Evolutionary conservation across 1,140 invertebrate genomes (phyloP).

Genomic region (Panagrolaimus sp.): DNA sequence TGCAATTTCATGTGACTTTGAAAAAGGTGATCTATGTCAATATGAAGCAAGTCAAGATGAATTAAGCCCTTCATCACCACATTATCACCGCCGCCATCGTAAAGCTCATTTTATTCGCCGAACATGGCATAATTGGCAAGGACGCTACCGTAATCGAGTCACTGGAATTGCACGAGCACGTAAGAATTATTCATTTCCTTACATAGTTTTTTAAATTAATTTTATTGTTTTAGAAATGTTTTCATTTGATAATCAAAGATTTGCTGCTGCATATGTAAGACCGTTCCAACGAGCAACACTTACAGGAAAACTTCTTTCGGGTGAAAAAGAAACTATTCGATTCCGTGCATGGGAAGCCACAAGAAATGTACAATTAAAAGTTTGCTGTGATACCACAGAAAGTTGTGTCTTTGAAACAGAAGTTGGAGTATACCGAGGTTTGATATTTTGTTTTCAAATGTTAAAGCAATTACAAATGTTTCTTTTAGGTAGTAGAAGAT

Average conservation of each 20-base stretch:
- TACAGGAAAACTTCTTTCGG: constrained; percentile 28
- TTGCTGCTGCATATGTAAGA: constrained; percentile 44
- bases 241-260: constrained; percentile 38
- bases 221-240: constrained; percentile 24
- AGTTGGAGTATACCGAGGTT: constrained; percentile 29
- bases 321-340: constrained; percentile 23
- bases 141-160: constrained; percentile 33
- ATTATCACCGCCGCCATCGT: constrained; percentile 21
- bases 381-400: constrained; percentile 41
- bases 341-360: constrained; percentile 46
- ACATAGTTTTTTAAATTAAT: neutral
- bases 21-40: constrained; percentile 32
- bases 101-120: constrained; percentile 16
- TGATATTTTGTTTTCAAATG: no score
- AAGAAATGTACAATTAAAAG: constrained; percentile 34
- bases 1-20: constrained; percentile 33
- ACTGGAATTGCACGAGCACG: constrained; percentile 34
- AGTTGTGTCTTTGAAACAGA: constrained; percentile 47
- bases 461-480: no score
- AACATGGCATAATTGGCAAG: constrained; percentile 41
- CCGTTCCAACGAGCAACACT: constrained; percentile 37
- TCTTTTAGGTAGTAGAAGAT: constrained; percentile 29
- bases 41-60: constrained; percentile 37
- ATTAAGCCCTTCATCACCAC: constrained; percentile 22
- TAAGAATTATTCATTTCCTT: constrained; percentile 9